Evolutionary conservation across 2,113 vertebrate genomes (phyloP).

Genomic region (Scophthalmus maximus): DNA sequence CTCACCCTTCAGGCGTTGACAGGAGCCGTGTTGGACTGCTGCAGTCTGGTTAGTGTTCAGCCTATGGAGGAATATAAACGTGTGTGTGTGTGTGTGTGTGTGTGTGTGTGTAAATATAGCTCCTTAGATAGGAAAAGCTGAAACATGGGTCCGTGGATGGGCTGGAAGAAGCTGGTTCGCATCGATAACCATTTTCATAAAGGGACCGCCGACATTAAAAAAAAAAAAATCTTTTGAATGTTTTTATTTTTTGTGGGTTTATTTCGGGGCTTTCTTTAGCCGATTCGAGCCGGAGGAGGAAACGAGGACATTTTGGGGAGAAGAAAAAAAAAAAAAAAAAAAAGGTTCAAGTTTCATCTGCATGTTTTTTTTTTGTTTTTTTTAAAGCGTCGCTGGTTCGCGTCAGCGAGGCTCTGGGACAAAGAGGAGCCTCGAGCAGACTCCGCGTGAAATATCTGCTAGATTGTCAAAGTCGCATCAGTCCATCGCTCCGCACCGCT

Average conservation of each 20-base stretch:
- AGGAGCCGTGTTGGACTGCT: slow-evolving; percentile 25
- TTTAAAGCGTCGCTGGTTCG: slow-evolving; percentile 19
- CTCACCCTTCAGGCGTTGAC: slow-evolving; percentile 60
- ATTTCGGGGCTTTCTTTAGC: too few species aligned
- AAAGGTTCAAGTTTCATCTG: slow-evolving; percentile 22
- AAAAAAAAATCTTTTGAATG: too few species aligned
- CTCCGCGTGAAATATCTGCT: slow-evolving; percentile 12
- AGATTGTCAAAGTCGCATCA: neutral
- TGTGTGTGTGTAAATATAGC: slow-evolving; percentile 39
- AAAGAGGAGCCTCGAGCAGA: slow-evolving; percentile 51
- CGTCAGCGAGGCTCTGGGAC: slow-evolving; percentile 50
- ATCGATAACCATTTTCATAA: slow-evolving; percentile 22
- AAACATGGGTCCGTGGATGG: slow-evolving; percentile 42
- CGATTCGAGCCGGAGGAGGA: neutral
- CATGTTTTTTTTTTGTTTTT: slow-evolving; percentile 2
- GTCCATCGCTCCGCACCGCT: neutral
- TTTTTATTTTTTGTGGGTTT: too few species aligned
- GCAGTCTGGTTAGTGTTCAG: slow-evolving; percentile 61
- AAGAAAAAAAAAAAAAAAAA: neutral
- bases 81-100: slow-evolving; percentile 1
- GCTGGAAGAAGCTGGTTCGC: slow-evolving; percentile 19
- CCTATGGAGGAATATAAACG: slow-evolving; percentile 34
- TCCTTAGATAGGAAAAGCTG: slow-evolving; percentile 54
- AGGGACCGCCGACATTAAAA: neutral
- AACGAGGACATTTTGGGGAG: neutral